phyloP scores from a whole-genome alignment of 1,140 invertebrate genomes.

The Dufourea novaeangliae region DNA sequence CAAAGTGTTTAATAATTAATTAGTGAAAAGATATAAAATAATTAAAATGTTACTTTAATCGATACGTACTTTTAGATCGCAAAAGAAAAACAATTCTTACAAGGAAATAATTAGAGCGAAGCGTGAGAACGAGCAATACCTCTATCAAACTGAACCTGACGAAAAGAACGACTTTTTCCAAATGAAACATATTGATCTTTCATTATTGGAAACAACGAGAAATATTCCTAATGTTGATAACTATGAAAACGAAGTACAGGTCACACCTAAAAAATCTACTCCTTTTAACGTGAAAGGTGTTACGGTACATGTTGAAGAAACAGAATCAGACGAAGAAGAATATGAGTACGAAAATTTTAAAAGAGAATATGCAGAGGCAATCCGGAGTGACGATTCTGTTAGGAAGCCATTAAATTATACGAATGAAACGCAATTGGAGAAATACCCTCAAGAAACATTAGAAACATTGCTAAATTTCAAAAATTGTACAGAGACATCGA shows the following conservation, averaged over 20 bases:
- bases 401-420: conserved; percentile 67
- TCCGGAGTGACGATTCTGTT: conserved; percentile 43
- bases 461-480: conserved; percentile 59
- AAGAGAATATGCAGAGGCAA: conserved; percentile 69
- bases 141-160: neutral
- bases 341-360: conserved; percentile 72
- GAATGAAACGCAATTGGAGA: conserved; percentile 52
- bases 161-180: neutral
- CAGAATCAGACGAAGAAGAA: conserved; percentile 32
- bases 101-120: neutral
- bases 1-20: conserved; percentile 33
- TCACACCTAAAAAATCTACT: neutral
- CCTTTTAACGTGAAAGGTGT: neutral
- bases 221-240: neutral
- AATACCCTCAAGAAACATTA: conserved; percentile 50
- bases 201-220: neutral
- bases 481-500: conserved; percentile 71
- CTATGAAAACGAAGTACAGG: neutral
- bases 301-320: neutral
- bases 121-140: conserved; percentile 6
- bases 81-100: neutral
- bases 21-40: neutral
- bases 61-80: conserved; percentile 22
- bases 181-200: neutral
- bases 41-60: conserved; percentile 13